Conservation (phyloP, 2,113 vertebrate genomes). For the Cromileptes altivelis region DNA sequence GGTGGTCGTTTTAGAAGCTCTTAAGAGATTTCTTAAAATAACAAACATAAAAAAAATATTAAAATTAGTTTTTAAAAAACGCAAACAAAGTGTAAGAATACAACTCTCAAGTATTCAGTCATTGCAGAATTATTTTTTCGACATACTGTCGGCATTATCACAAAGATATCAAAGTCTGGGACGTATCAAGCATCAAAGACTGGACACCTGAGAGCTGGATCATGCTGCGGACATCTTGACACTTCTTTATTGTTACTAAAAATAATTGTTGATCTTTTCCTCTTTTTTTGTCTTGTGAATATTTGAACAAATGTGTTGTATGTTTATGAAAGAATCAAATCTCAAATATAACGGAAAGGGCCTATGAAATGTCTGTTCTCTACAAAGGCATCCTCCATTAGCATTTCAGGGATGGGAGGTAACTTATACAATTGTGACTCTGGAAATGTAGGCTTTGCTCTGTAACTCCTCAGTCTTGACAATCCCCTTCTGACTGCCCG, state of each 20-base stretch:
- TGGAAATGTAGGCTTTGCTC: slow-evolving; percentile 4
- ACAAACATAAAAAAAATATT: neutral
- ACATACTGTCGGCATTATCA: neutral
- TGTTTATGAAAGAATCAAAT: neutral
- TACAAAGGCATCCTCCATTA: neutral
- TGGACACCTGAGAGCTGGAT: neutral
- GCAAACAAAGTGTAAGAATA: neutral
- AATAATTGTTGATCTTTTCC: neutral
- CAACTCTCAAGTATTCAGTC: too few relatives aligned
- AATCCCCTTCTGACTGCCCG: slow-evolving; percentile 20
- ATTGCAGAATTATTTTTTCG: too few relatives aligned
- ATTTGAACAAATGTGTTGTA: neutral
- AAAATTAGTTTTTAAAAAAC: neutral
- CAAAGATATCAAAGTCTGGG: neutral
- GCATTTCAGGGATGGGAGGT: neutral
- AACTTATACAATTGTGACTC: neutral
- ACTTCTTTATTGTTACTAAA: neutral
- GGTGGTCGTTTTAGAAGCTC: neutral
- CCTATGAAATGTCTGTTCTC: neutral
- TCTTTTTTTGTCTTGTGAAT: neutral
- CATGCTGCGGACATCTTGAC: neutral
- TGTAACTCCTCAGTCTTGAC: slow-evolving; percentile 38
- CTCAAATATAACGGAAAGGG: neutral
- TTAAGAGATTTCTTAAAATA: neutral
- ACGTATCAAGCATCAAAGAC: neutral